These are phyloP conservation scores for Hesperophylax magnus DNA, from an alignment of 1,140 invertebrate genomes.

Conservation along the genomic window DNA sequence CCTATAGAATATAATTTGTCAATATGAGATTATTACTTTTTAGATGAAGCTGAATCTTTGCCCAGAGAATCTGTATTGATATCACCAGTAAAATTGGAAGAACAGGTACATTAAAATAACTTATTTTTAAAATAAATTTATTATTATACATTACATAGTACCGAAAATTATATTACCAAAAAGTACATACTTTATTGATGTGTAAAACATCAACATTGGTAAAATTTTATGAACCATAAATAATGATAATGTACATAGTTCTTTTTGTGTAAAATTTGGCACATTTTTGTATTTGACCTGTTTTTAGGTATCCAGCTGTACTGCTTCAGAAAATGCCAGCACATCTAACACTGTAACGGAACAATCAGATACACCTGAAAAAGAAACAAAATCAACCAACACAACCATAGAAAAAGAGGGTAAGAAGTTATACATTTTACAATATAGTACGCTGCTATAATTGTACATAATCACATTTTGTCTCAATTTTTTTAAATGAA, in stretches of 20 bases:
- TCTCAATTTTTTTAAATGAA: no score
- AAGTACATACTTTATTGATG: no score
- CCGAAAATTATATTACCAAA: no score
- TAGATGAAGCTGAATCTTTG: background rate
- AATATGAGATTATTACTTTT: background rate
- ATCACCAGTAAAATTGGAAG: slow-evolving; percentile 17
- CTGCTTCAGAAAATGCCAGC: background rate
- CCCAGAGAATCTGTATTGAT: slow-evolving; percentile 26
- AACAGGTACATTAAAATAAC: slow-evolving; percentile 1
- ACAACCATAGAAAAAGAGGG: background rate
- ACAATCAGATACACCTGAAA: background rate
- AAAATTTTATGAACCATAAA: no score
- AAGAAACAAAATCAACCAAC: background rate
- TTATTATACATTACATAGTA: no score
- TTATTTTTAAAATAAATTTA: no score
- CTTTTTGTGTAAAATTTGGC: no score
- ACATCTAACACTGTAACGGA: background rate
- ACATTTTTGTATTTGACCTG: background rate
- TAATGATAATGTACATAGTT: no score
- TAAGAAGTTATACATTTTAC: background rate
- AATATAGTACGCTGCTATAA: no score
- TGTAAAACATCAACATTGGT: no score
- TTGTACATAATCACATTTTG: no score
- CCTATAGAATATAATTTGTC: no score
- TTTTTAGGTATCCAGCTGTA: slow-evolving; percentile 1